A percentile compares a stretch with the other conserved stretches of the same genome.
Conservation (phyloP, 2,113 vertebrate species). For the Brachyistius frenatus region DNA sequence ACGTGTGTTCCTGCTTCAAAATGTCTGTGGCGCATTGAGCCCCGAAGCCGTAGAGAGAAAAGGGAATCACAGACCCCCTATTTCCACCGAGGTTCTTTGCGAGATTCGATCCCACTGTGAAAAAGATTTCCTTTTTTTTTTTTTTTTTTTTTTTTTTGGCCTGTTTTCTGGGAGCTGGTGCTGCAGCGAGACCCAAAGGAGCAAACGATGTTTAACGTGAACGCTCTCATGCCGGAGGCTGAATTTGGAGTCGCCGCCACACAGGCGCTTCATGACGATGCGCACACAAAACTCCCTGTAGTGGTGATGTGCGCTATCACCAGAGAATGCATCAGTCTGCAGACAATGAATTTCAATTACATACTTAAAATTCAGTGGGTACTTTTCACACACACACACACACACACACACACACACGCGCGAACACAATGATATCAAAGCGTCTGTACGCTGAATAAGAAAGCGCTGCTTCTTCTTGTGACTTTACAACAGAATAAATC, state of each 20-base stretch:
- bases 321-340: conserved; percentile 54
- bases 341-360: conserved; percentile 55
- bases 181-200: conserved; percentile 37
- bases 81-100: conserved; percentile 79
- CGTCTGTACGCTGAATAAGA: conserved; percentile 18
- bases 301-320: conserved; percentile 13
- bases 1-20: conserved; percentile 57
- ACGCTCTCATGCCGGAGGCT: conserved; percentile 18
- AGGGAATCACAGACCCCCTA: conserved; percentile 76
- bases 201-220: conserved; percentile 52
- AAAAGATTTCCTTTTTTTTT: conserved; percentile 77
- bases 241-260: conserved; percentile 20
- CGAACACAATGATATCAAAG: conserved; percentile 26
- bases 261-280: conserved; percentile 14
- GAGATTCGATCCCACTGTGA: conserved; percentile 73
- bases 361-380: conserved; percentile 58
- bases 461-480: conserved; percentile 5
- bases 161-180: conserved; percentile 30
- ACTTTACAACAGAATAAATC: conserved; percentile 2
- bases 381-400: conserved; percentile 12
- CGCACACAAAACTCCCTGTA: not conserved
- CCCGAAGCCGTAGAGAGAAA: conserved; percentile 54
- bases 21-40: conserved; percentile 62
- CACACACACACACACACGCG: not conserved
- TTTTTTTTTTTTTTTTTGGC: not conserved